Evolutionary conservation across 2,113 vertebrate species (phyloP), one percentile per base, ranked within the genome.

Genomic region (Semicossyphus pulcher): DNA sequence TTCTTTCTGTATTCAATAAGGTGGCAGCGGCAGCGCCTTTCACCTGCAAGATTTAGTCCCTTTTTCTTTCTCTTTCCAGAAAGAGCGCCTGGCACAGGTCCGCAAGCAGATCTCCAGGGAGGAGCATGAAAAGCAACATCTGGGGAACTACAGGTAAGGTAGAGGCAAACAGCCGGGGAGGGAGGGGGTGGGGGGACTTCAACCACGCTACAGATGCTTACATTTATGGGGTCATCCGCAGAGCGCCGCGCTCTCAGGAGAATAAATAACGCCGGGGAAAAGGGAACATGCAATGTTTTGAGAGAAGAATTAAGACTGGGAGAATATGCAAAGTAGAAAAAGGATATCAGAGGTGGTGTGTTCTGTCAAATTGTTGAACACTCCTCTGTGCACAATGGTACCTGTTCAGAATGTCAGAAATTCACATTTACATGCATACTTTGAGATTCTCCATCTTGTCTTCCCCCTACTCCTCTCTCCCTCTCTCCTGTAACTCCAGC

Each of bases 131-230:
- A 98, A 97, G 48, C 94, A 94, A 83, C 96, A 99, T 81, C 95
- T 99, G 94, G 98, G 98, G 63, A 99, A 99, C 89, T 99, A 99
- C 90, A 97, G 97, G 98, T 99, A 95, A 92, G 58, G 2, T 61
- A 63, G 44, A 67, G 20, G 28, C 70, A 83, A 62, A 61, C n/a
- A 34, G 34, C 29, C 12, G 11, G 2, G 28, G 57, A 16, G 10
- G 28, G 28, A 51, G 2, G 15, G 31, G 12, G 28, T 34, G 64
- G 26, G 73, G 31, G 4, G 71, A 21, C 70, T 52, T 62, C 54
- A 78, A 12, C 26, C 51, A 71, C 63, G 58, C 69, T 72, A 65
- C 42, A 52, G 51, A 25, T 16, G n/a, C 60, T 84, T 83, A 74
- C 60, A 68, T 86, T 87, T 60, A 69, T 68, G n/a, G 65, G 83